Base-by-base conservation (phyloP, 2,888 invertebrate species). In the Clunio marinus region DNA sequence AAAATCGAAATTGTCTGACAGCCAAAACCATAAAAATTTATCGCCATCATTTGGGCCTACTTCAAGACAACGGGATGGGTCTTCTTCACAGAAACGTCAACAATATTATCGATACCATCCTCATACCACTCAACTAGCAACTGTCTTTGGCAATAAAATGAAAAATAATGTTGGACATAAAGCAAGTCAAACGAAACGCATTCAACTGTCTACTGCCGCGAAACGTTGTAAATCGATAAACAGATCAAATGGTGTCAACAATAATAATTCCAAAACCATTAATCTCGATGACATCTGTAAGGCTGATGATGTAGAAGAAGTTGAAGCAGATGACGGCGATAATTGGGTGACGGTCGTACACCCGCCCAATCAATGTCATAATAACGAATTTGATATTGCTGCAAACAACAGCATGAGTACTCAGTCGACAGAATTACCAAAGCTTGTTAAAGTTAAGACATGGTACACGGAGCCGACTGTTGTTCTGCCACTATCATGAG, bases 221-320 rank as follows among this genome's bases (percentile, higher is more conserved):
- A 66, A 66, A 15, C 66, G 66, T 1, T 51, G 66, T 17, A 66
- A 66, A 66, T 66, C 66, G 22, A 55, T 55, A 13, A 46, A 66
- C 2, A 17, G 25, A 63, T 63, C 63, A 46, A 24, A 27, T 8
- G 63, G 27, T 45, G 45, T 13, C 45, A 46, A 63, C 63, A 63
- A 66, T 55, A 63, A 66, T 55, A 66, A 51, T 66, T 24, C 55
- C 66, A 66, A 65, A 65, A 15, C 63, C 63, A 63, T 63, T 46
- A 63, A 63, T 46, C 45, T 28, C 28, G 27, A 45, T 25, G 15
- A 63, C 46, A 45, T 41, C 41, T 37, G 46, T 45, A 63, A 63
- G 25, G 45, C 63, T 35, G 59, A 28, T 35, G 35, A n/a, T 15
- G n/a, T 10, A n/a, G 58, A 24, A 17, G 46, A n/a, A n/a, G n/a